Conservation (phyloP, 2,113 vertebrate species). For the Chrysochloris asiatica region DNA sequence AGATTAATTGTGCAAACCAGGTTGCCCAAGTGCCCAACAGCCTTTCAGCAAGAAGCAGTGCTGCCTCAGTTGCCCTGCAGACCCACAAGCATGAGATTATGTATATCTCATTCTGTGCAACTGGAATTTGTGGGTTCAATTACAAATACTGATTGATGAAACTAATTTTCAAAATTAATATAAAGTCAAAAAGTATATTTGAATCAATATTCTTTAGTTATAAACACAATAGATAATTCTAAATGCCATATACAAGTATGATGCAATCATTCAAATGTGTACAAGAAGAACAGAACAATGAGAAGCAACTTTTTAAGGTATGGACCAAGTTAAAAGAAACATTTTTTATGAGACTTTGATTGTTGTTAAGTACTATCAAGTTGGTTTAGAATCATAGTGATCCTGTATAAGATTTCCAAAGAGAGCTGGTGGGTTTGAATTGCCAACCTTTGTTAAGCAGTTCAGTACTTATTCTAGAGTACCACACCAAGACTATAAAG, state of each 20-base stretch:
- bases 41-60: neutral
- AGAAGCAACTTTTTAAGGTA: neutral
- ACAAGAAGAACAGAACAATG: neutral
- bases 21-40: neutral
- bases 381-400: no score
- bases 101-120: neutral
- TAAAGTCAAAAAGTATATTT: neutral
- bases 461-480: no score
- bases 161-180: slow-evolving; percentile 24
- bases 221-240: neutral
- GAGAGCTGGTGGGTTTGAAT: no score
- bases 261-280: neutral
- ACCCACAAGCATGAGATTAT: neutral
- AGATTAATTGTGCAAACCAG: neutral
- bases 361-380: no score
- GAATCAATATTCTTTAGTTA: neutral
- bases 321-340: neutral
- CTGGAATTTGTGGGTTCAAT: neutral
- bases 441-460: no score
- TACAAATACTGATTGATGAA: neutral
- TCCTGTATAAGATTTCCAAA: no score
- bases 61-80: neutral
- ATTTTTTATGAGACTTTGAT: no score
- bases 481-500: no score
- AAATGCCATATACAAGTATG: neutral